A percentile compares a stretch with the other conserved stretches of the same genome.
Conservation (phyloP, 1,140 invertebrate genomes). For the Phthorimaea operculella region DNA sequence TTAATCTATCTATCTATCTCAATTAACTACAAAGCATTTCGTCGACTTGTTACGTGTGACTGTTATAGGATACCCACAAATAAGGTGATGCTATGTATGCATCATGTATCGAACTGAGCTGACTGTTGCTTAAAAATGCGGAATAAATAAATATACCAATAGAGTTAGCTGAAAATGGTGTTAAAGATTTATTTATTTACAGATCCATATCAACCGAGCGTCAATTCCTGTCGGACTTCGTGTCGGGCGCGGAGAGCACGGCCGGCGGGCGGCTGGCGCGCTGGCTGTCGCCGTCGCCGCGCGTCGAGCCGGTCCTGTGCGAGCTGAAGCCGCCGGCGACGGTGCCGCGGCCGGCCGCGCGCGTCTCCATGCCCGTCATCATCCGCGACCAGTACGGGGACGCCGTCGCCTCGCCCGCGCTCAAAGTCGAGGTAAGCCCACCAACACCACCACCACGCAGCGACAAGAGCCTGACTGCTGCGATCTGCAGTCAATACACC, state of each 20-base stretch:
- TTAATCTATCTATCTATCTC: too few species aligned
- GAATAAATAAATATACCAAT: too few species aligned
- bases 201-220: constrained; percentile 79
- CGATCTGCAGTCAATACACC: too few species aligned
- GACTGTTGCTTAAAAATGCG: too few species aligned
- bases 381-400: constrained; percentile 95
- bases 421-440: constrained; percentile 81
- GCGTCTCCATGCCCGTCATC: constrained; percentile 82
- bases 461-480: too few species aligned
- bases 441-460: too few species aligned
- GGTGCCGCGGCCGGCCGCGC: constrained; percentile 84
- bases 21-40: too few species aligned
- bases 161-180: too few species aligned
- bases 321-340: constrained; percentile 82
- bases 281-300: constrained; percentile 94
- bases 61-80: too few species aligned
- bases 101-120: too few species aligned
- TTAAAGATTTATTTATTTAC: constrained; percentile 11
- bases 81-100: too few species aligned
- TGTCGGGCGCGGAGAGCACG: constrained; percentile 84
- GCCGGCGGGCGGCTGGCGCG: constrained; percentile 91
- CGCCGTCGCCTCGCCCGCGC: constrained; percentile 82
- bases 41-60: too few species aligned
- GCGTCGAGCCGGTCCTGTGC: constrained; percentile 89
- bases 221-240: constrained; percentile 94